Percentiles rank a stretch among this genome's conserved stretches.
phyloP scores from a whole-genome alignment of 2,888 invertebrate species.

The Drosophila meridiana region DNA sequence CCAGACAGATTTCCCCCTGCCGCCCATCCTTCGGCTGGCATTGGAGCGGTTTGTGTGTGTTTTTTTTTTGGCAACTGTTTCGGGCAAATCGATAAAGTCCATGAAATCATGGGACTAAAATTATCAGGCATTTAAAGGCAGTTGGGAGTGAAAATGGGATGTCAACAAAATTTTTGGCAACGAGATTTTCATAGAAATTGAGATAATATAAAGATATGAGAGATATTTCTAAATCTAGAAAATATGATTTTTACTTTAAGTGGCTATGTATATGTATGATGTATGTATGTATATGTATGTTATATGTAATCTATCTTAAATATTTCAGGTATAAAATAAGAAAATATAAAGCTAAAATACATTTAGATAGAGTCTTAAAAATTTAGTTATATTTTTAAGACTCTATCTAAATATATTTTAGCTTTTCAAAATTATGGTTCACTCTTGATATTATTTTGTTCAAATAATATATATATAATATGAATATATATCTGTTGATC shows the following conservation, averaged over 20 bases:
- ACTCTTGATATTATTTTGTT: no score
- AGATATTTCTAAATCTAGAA: not conserved
- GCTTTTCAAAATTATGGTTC: no score
- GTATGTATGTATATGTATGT: no score
- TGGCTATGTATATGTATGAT: no score
- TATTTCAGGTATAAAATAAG: no score
- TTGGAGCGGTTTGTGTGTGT: not conserved
- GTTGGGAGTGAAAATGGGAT: not conserved
- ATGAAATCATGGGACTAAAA: conserved; percentile 58
- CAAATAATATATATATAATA: no score
- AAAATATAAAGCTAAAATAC: no score
- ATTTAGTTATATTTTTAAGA: no score
- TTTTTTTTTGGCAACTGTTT: conserved; percentile 58
- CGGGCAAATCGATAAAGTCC: conserved; percentile 61
- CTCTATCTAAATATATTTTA: no score
- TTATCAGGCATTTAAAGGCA: conserved; percentile 52
- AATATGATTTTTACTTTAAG: not conserved
- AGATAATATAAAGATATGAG: not conserved
- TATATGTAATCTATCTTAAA: no score
- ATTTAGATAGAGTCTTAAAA: no score
- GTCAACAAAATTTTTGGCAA: not conserved
- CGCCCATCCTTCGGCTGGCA: conserved; percentile 14
- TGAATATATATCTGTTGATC: not conserved
- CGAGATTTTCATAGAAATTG: not conserved
- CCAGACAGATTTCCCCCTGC: conserved; percentile 34